Conservation (phyloP, 92 coral and sea anemone genomes). For the Blastomussa wellsi region DNA sequence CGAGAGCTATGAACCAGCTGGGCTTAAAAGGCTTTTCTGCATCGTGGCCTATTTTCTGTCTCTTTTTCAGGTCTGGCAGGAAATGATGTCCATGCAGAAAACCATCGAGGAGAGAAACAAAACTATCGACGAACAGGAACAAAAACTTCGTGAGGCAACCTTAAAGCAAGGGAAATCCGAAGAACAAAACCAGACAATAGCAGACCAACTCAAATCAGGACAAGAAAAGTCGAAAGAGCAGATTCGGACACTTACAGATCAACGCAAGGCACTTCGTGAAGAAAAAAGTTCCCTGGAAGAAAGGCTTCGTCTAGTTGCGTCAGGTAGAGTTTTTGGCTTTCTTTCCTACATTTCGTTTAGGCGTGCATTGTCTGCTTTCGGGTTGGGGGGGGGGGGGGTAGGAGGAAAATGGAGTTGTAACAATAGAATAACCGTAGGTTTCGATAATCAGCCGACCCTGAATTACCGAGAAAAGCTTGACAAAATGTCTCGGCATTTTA, state of each 20-base stretch:
- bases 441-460: too few species aligned
- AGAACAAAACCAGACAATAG: neutral
- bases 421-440: too few species aligned
- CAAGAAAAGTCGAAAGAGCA: neutral
- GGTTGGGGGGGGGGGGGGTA: neutral
- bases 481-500: too few species aligned
- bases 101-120: slow-evolving; percentile 62
- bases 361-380: neutral
- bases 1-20: too few species aligned
- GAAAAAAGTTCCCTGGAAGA: slow-evolving; percentile 44
- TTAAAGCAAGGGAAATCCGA: slow-evolving; percentile 21
- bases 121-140: slow-evolving; percentile 50
- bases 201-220: neutral
- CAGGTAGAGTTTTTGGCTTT: slow-evolving; percentile 11
- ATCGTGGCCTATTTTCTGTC: neutral
- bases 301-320: slow-evolving; percentile 29
- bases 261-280: neutral
- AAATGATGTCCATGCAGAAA: slow-evolving; percentile 56
- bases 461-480: too few species aligned
- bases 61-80: slow-evolving; percentile 47
- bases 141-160: slow-evolving; percentile 35
- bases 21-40: too few species aligned
- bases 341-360: neutral
- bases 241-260: neutral
- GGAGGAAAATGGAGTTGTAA: neutral